Base-by-base conservation (phyloP, 2,888 invertebrate genomes). In the Mamestra brassicae region DNA sequence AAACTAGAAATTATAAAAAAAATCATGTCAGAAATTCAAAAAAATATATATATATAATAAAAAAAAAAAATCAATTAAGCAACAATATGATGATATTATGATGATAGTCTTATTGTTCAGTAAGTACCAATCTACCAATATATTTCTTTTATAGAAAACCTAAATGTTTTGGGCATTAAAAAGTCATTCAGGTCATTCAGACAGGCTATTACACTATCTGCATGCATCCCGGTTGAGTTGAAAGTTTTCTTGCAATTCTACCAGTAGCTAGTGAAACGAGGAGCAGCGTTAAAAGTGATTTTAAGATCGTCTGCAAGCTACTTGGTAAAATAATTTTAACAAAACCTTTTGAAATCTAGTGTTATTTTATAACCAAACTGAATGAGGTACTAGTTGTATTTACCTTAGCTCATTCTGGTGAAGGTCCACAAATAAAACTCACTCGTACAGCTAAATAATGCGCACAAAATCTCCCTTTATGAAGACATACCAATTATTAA, bases 151-250 rank as follows among this genome's bases (percentile, higher is more conserved):
- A 10, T 50, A 15, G 38, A 61, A 57, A 63, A 83, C 52, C 38
- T 50, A 26, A 69, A 84, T 62, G 78, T 81, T 74, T 54, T 42
- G 7, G 57, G 15, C 85, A 81, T 83, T 85, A 83, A 83, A 83
- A 75, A 81, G 65, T 34, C 60, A 81, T 83, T 83, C 68, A 45
- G 85, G 72, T 64, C 78, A 75, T 75, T 78, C 63, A 69, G 8
- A 64, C 38, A 55, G 50, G 63, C 73, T 74, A 76, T 76, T 71
- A 81, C 47, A 66, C 69, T 76, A 74, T 84, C 81, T 77, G 7
- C 63, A 60, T 61, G 60, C 26, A 55, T 84, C 72, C 50, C 26
- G 42, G 17, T 13, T 47, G 36, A 63, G 47, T 67, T 72, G 64
- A 62, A 66, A 83, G 38, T 64, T 84, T 77, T 64, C 78, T 61